Conservation (phyloP, 2,113 vertebrate genomes). For the Oryzias woworae region DNA sequence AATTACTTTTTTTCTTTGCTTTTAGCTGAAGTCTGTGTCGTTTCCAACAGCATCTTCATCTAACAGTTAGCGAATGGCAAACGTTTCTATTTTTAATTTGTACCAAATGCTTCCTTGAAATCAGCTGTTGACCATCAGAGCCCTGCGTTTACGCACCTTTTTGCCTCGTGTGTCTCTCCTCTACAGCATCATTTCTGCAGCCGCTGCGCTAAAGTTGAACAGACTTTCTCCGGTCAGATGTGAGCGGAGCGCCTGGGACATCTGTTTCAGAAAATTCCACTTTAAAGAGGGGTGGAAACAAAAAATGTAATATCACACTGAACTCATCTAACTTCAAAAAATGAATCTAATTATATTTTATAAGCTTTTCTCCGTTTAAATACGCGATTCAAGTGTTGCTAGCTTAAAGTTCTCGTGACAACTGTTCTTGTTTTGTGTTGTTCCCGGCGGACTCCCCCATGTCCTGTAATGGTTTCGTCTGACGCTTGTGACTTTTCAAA, state of each 20-base stretch:
- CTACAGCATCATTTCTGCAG: constrained; percentile 36
- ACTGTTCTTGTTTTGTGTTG: background rate
- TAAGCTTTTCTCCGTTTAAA: accelerated
- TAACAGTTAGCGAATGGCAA: background rate
- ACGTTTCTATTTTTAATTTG: background rate
- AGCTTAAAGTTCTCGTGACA: background rate
- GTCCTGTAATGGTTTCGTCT: constrained; percentile 39
- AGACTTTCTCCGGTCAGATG: constrained; percentile 53
- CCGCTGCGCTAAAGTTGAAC: constrained; percentile 1
- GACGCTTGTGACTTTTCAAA: constrained; percentile 34
- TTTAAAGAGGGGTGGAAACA: background rate
- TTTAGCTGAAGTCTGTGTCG: background rate
- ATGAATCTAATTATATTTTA: accelerated
- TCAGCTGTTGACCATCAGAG: background rate
- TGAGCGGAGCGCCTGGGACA: constrained; percentile 40
- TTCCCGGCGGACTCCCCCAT: background rate
- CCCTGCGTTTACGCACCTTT: constrained; percentile 20
- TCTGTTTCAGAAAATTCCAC: constrained; percentile 52
- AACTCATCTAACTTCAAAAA: background rate
- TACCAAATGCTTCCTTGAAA: background rate
- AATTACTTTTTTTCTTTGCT: no score
- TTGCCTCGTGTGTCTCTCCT: constrained; percentile 11
- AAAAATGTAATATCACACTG: background rate
- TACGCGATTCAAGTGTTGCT: accelerated
- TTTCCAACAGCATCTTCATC: background rate